Base-by-base conservation (phyloP, 1,140 invertebrate genomes). In the Euborellia annulipes region DNA sequence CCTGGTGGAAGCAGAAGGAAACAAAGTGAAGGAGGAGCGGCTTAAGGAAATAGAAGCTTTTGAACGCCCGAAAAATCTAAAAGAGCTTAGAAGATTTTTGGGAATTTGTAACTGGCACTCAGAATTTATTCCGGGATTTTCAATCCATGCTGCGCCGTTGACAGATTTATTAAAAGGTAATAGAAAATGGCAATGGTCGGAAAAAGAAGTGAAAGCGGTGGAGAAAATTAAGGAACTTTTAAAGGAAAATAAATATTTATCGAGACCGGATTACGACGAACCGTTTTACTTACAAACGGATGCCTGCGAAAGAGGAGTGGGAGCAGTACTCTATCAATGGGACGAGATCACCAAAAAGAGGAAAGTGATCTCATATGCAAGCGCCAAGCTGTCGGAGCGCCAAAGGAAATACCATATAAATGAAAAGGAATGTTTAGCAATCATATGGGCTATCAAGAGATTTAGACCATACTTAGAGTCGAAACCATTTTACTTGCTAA, bases 401-500 rank as follows among this genome's bases (percentile, higher is more conserved):
- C 58, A 62, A 55, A 13, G 20, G 6, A 52, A 52, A 18, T 58
- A 58, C 36, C 57, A 42, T 45, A 58, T 50, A 16, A 65, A 49
- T 54, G 71, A 61, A 58, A 54, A 49, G 52, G 62, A 62, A 52
- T 45, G 60, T 4, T 48, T 62, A 19, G 61, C 61, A 1, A 61
- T 65, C 3, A 52, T 73, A 2, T 65, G 58, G 55, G 58, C 58
- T 2, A 53, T 65, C 0, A 52, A 64, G 37, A 55, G 68, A 23
- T 72, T 71, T 47, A 45, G 59, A 44, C 58, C 60, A 17, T 73
- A 69, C 53, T 42, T 76, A 2, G 63, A 62, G 45, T 64, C 63
- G n/a, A 56, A 42, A 23, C 57, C 65, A 41, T 75, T 73, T 49
- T 64, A 50, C 17, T 56, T 75, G 1, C 42, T 63, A 11, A 73